These are phyloP conservation scores for Trematomus bernacchii DNA, from an alignment of 2,797 vertebrate genomes.

Conservation along the genomic window DNA sequence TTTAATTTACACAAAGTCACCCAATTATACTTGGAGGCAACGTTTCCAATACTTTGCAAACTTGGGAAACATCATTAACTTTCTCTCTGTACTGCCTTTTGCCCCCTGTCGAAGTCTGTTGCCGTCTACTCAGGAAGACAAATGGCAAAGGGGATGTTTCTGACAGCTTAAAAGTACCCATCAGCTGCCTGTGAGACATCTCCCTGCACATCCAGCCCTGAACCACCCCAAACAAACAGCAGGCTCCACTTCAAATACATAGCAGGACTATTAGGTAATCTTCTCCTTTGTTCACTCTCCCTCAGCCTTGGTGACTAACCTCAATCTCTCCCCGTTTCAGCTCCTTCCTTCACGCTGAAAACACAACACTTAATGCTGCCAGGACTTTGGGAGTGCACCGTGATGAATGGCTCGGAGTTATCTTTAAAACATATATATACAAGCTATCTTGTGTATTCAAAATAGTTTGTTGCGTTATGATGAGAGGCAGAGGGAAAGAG, in stretches of 20 bases:
- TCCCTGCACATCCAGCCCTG: constrained; percentile 84
- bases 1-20: constrained; percentile 68
- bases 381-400: constrained; percentile 36
- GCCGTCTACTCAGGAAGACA: constrained; percentile 59
- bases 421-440: constrained; percentile 54
- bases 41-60: constrained; percentile 45
- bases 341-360: constrained; percentile 66
- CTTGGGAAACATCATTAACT: constrained; percentile 62
- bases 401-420: constrained; percentile 57
- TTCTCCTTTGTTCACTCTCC: constrained; percentile 85
- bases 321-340: constrained; percentile 73
- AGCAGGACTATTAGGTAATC: constrained; percentile 92
- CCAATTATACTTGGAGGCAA: constrained; percentile 56
- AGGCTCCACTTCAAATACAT: constrained; percentile 91
- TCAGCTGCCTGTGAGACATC: constrained; percentile 84
- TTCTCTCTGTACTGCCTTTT: constrained; percentile 49
- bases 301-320: constrained; percentile 78
- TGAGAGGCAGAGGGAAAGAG: constrained; percentile 46
- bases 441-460: constrained; percentile 30
- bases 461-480: constrained; percentile 57
- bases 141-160: constrained; percentile 71
- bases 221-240: constrained; percentile 90
- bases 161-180: constrained; percentile 86
- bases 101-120: constrained; percentile 58
- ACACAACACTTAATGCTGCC: constrained; percentile 62